Evolutionary conservation across 2,888 invertebrate species (phyloP).

Genomic region (Chelonus formosanus): DNA sequence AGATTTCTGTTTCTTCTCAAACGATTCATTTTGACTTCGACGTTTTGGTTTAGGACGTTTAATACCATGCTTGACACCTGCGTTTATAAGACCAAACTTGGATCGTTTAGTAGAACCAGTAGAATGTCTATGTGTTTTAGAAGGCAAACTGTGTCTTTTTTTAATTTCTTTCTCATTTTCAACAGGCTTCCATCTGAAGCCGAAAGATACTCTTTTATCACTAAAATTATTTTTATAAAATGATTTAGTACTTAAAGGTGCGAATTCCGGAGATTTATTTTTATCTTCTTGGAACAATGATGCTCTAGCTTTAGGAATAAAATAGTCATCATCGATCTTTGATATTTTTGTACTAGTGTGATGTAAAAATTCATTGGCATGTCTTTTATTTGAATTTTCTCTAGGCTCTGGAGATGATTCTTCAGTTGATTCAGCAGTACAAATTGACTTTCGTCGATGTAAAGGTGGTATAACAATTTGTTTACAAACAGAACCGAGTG

Average conservation of each 20-base stretch:
- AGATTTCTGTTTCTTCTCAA: constrained; percentile 5
- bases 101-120: constrained; percentile 57
- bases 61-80: constrained; percentile 73
- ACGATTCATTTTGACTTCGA: constrained; percentile 34
- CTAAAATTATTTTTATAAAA: constrained; percentile 50
- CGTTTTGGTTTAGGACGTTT: constrained; percentile 68
- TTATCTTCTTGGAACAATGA: constrained; percentile 54
- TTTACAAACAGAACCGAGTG: constrained; percentile 51
- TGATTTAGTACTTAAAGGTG: constrained; percentile 49
- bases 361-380: constrained; percentile 42
- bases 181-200: constrained; percentile 27
- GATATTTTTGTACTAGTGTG: constrained; percentile 43
- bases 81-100: constrained; percentile 71
- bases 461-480: constrained; percentile 49
- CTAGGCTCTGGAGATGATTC: constrained; percentile 49
- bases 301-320: constrained; percentile 53
- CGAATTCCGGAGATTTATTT: constrained; percentile 25
- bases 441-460: constrained; percentile 53
- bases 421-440: constrained; percentile 39
- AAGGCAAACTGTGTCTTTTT: constrained; percentile 40
- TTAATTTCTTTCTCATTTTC: constrained; percentile 16
- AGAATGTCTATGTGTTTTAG: constrained; percentile 41
- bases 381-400: constrained; percentile 47
- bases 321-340: constrained; percentile 46
- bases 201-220: constrained; percentile 31